Base-by-base conservation (phyloP, 2,888 invertebrate genomes). In the Leuctra nigra region DNA sequence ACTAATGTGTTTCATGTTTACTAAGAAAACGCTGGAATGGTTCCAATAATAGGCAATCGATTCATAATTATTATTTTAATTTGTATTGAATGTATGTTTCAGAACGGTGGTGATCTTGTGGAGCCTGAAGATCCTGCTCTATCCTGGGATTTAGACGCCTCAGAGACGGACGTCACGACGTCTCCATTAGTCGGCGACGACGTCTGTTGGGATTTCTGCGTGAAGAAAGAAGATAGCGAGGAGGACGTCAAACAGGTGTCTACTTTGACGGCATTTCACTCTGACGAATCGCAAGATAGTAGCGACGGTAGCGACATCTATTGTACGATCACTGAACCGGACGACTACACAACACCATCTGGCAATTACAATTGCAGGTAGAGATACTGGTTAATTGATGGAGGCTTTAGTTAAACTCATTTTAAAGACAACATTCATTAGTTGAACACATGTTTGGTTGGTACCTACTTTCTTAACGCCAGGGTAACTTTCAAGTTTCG, bases 171-270 rank as follows among this genome's bases (percentile, higher is more conserved):
- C 6, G 29, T 29, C 29, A 7, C 29, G 29, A 29, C 29, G 11
- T 29, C 29, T 9, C 48, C 55, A 7, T 24, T 25, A 20, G 20
- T 25, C 4, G 25, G 48, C 13, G 48, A 47, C 4, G 16, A 39
- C 35, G 55, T 55, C 22, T 36, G 48, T 29, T 55, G 55, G 55
- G 55, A 55, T 14, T 55, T 55, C 48, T 38, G 55, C 14, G 55
- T 25, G 16, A 16, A n/a, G 22, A 16, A 16, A 2, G 54, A 25
- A n/a, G 14, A 16, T 6, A 9, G 41, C 1, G 33, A 13, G 13
- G 41, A 54, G 4, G 6, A 41, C 13, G 39, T 22, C 29, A 22
- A 29, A 52, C 4, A 48, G 16, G 29, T 25, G 11, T 22, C 29
- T 4, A 7, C 29, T 29, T 29, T 29, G 11, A 7, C 29, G 29